phyloP scores from a whole-genome alignment of 2,797 vertebrate genomes.

The Trachurus trachurus region DNA sequence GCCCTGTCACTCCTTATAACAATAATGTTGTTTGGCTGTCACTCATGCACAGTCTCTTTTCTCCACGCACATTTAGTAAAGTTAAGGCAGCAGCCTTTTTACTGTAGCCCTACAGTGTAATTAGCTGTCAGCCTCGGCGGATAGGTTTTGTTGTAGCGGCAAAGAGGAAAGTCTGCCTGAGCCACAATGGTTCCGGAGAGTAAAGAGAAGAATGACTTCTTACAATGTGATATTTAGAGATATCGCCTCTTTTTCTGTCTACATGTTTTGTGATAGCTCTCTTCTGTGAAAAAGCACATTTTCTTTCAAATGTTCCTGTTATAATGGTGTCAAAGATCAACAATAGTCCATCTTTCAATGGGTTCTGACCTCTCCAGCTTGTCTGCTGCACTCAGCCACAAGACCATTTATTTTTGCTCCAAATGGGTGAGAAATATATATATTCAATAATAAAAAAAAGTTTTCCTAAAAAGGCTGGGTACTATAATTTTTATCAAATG shows the following conservation, averaged over 20 bases:
- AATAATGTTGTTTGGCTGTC: constrained; percentile 67
- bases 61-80: constrained; percentile 58
- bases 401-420: neutral
- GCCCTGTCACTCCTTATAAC: constrained; percentile 48
- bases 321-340: neutral
- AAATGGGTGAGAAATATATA: neutral
- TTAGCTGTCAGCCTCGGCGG: constrained; percentile 69
- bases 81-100: constrained; percentile 69
- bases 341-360: neutral
- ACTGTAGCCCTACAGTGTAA: constrained; percentile 68
- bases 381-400: neutral
- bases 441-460: neutral
- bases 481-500: neutral
- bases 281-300: neutral
- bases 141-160: constrained; percentile 56
- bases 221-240: constrained; percentile 18
- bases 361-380: neutral
- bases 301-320: constrained; percentile 7
- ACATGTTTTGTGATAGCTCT: neutral
- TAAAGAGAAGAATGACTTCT: constrained; percentile 26
- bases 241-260: neutral
- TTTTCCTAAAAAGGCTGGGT: neutral
- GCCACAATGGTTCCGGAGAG: constrained; percentile 26
- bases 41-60: constrained; percentile 55
- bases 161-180: constrained; percentile 32